Conservation (phyloP, 1,140 invertebrate genomes). For the Macrotrachela quadricornifera region DNA sequence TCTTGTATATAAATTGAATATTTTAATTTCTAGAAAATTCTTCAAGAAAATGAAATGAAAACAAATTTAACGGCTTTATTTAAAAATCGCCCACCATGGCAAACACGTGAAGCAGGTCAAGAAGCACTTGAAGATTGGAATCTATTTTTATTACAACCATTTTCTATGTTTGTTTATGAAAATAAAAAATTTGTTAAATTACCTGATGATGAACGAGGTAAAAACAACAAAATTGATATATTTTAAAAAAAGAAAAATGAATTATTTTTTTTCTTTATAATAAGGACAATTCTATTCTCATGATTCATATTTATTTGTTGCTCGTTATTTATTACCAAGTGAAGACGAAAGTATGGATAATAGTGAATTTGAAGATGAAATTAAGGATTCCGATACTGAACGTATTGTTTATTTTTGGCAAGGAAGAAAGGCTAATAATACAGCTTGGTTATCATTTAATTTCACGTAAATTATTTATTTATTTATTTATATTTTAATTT, state of each 20-base stretch:
- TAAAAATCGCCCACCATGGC: slow-evolving; percentile 68
- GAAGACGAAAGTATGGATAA: slow-evolving; percentile 17
- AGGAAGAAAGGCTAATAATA: slow-evolving; percentile 81
- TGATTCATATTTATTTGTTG: slow-evolving; percentile 94
- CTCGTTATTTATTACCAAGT: slow-evolving; percentile 44
- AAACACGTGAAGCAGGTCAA: slow-evolving; percentile 57
- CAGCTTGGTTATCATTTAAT: slow-evolving; percentile 98
- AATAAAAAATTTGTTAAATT: slow-evolving; percentile 84
- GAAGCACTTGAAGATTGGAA: slow-evolving; percentile 37
- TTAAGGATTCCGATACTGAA: slow-evolving; percentile 43
- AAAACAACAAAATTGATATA: slow-evolving; percentile 13
- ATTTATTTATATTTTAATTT: background rate
- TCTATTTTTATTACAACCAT: slow-evolving; percentile 38
- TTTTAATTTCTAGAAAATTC: background rate
- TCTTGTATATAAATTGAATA: background rate
- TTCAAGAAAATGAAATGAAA: slow-evolving; percentile 31
- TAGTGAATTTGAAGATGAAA: slow-evolving; percentile 33
- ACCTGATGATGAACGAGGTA: slow-evolving; percentile 76
- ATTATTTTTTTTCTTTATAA: background rate
- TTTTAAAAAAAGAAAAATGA: slow-evolving; percentile 2
- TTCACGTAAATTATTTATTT: slow-evolving; percentile 42
- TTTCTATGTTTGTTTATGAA: slow-evolving; percentile 94
- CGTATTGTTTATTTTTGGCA: slow-evolving; percentile 99
- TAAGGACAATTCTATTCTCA: slow-evolving; percentile 59
- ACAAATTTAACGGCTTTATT: slow-evolving; percentile 82